Conservation (phyloP, 2,888 invertebrate species). For the Nysson spinosus region DNA sequence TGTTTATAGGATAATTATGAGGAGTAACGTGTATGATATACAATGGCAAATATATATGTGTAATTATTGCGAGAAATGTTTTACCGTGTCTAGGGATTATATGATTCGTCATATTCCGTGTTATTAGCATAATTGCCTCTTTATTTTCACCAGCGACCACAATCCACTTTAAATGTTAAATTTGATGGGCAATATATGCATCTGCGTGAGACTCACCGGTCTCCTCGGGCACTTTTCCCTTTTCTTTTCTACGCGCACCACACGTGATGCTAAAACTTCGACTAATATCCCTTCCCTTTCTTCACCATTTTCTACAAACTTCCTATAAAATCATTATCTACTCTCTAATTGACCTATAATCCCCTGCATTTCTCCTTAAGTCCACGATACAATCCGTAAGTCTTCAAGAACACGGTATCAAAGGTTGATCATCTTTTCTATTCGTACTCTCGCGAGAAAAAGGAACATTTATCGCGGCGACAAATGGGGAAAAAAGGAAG, state of each 20-base stretch:
- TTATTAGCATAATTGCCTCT: constrained; percentile 31
- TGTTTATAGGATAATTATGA: constrained; percentile 7
- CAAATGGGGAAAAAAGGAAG: not conserved
- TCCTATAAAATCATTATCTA: no score
- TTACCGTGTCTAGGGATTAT: not conserved
- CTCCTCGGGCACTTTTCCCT: no score
- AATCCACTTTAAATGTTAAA: constrained; percentile 40
- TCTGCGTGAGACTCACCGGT: constrained; percentile 33
- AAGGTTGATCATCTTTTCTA: no score
- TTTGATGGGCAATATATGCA: constrained; percentile 4
- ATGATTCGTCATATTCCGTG: constrained; percentile 16
- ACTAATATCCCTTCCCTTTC: no score
- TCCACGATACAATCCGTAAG: no score
- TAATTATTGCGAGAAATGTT: constrained; percentile 9
- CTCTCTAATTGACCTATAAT: no score
- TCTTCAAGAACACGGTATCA: no score
- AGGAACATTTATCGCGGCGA: not conserved
- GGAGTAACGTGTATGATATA: not conserved
- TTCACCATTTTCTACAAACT: no score
- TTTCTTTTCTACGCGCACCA: constrained; percentile 10
- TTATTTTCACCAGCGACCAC: constrained; percentile 27
- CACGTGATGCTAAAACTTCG: constrained; percentile 12
- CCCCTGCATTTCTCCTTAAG: no score
- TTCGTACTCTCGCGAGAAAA: not conserved
- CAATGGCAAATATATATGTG: no score